Evolutionary conservation across 30 jellyfish, hydroid and myxozoan species (phyloP), one percentile per base, ranked within the genome.

Genomic region (Hydractinia echinata): DNA sequence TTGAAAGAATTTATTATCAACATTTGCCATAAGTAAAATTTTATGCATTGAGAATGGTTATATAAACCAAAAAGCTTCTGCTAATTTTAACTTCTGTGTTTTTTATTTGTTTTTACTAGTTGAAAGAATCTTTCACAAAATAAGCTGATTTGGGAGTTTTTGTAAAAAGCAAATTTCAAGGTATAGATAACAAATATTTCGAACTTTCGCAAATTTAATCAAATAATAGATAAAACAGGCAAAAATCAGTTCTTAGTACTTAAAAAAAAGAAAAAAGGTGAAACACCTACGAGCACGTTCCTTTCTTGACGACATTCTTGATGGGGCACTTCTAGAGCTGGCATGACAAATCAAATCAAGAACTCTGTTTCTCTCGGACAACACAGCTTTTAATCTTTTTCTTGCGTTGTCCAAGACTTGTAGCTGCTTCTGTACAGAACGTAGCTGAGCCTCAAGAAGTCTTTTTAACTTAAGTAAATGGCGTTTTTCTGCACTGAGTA

Each of bases 361-460:
- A 30, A 84, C 96, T n/a, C 89, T 82, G 79, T 82, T 92, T 53
- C 98, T 53, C 76, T 92, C 98, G 0, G 95, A 83, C 14, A 78
- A 53, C 9, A 92, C 95, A 51, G 96, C 96, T 74, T 92, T 92
- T 11, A 86, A 53, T 52, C 95, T 18, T 83, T 92, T 92, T 68
- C 98, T 79, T 3, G 90, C 95, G 69, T 82, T 86, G 64, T 86
- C 96, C 16, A 92, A 85, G 7, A 77, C 92, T 67, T 92, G 98
- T 16, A 92, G 82, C 54, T 87, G 96, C 71, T 86, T 83, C 76
- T 92, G 98, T 13, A 92, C 90, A 20, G 98, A 87, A 16, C 98
- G 62, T 14, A 92, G 76, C 51, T 92, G 89, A 16, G 82, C 81
- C 68, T 92, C 98, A 55, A 86, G 81, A 14, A 92, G 81, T 76